Base-by-base conservation (phyloP, 2,113 vertebrate genomes). In the Aplodontia rufa region DNA sequence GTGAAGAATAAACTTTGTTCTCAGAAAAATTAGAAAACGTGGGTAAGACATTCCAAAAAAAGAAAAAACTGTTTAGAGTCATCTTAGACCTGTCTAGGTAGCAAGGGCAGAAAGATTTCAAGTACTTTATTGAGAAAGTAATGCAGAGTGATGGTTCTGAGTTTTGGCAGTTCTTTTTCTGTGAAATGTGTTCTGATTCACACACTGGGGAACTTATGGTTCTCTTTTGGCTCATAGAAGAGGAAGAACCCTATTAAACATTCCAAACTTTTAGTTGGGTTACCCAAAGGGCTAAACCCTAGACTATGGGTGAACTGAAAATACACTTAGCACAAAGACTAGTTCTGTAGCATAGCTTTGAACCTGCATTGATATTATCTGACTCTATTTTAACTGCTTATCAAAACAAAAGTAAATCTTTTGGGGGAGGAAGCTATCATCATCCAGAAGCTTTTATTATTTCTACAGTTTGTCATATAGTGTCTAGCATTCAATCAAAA, bases 401-500 rank as follows among this genome's bases (percentile, higher is more conserved):
- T 51, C 16, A 88, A 68, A 68, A 51, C 1, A 62, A 74, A 92
- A 78, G 75, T n/a, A 76, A 42, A 58, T 88, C 55, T 79, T 92
- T 68, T 37, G 30, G 28, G 66, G 58, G 51, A 75, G 66, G 45
- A 86, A 86, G 19, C 10, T 60, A 37, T 32, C 22, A 82, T 62
- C 62, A 72, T 69, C 17, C 47, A 90, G 74, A 93, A 30, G 32
- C 47, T 76, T 84, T 16, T 62, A 62, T 64, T 85, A 53, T 49
- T 82, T 92, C 49, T 83, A 0, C 64, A 49, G 82, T 87, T 90
- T 95, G 12, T 87, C 13, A 28, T 40, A 53, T 0, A 68, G 6
- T 51, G 10, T 37, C 30, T 95, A 58, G 5, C 35, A 55, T 96
- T 91, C 81, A 58, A 24, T 72, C 11, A 93, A 86, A 87, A 91